These are phyloP conservation scores for Coptodon rendalli DNA, from an alignment of 2,113 vertebrate species.

Conservation along the genomic window DNA sequence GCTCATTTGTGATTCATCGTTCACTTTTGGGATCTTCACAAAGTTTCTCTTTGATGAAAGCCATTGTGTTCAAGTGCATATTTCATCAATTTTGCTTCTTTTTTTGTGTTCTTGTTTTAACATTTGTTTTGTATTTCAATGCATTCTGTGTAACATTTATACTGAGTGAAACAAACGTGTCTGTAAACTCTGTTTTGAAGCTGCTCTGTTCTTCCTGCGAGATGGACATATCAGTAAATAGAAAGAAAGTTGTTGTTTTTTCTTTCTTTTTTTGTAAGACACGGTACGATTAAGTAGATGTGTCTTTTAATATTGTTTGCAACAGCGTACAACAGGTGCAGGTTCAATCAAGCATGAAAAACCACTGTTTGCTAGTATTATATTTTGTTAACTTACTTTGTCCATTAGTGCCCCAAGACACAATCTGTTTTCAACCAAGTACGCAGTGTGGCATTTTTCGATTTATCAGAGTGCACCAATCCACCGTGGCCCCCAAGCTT, in stretches of 20 bases:
- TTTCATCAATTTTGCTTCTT: conserved; percentile 7
- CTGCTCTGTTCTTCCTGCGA: not conserved
- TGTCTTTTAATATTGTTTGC: not conserved
- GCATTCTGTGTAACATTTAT: conserved; percentile 7
- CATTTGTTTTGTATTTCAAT: conserved; percentile 17
- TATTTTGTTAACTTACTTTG: conserved; percentile 13
- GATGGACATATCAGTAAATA: conserved; percentile 20
- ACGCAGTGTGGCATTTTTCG: conserved; percentile 10
- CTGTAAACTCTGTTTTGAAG: not conserved
- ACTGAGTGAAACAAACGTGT: conserved; percentile 12
- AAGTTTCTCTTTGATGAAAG: conserved; percentile 20
- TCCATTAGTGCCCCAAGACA: conserved; percentile 21
- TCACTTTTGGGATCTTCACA: not conserved
- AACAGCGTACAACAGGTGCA: conserved; percentile 18
- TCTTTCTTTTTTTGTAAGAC: not conserved
- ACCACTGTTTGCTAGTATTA: not conserved
- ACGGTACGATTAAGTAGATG: not conserved
- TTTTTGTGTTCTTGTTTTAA: not conserved
- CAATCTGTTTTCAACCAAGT: conserved; percentile 21
- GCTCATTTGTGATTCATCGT: conserved; percentile 32
- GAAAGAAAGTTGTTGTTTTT: not conserved
- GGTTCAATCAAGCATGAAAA: conserved; percentile 27
- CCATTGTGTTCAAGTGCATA: conserved; percentile 14
- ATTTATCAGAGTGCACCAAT: conserved; percentile 32
- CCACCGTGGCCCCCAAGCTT: conserved; percentile 9